Conservation (phyloP, 2,113 vertebrate species). For the Mobula hypostoma region DNA sequence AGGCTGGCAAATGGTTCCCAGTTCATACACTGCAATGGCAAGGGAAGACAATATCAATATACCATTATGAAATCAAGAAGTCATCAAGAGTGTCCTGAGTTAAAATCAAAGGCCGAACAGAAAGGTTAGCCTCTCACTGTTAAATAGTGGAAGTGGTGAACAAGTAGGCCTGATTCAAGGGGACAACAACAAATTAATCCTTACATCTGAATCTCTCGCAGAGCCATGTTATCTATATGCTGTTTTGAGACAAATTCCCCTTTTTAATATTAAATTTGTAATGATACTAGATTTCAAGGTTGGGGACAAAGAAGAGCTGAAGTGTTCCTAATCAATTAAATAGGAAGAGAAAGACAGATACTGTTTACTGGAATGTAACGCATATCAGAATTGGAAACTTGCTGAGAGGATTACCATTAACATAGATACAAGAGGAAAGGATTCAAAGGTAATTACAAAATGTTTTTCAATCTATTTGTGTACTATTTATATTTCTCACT, state of each 20-base stretch:
- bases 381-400: background rate
- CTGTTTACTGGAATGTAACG: background rate
- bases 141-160: background rate
- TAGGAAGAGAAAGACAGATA: background rate
- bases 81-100: background rate
- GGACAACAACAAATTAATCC: background rate
- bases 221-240: background rate
- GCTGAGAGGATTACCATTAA: background rate
- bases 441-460: background rate
- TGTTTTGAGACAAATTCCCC: background rate
- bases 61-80: background rate
- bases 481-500: background rate
- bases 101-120: background rate
- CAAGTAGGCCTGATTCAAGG: background rate
- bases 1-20: background rate
- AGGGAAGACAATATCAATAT: background rate
- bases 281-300: background rate
- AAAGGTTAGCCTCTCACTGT: background rate
- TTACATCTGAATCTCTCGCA: background rate
- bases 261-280: background rate
- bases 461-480: background rate
- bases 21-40: background rate
- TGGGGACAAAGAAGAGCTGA: background rate
- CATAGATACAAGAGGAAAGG: background rate
- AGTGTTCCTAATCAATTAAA: background rate